Evolutionary conservation across 1,140 invertebrate genomes (phyloP).

Genomic region (Nomia melanderi): DNA sequence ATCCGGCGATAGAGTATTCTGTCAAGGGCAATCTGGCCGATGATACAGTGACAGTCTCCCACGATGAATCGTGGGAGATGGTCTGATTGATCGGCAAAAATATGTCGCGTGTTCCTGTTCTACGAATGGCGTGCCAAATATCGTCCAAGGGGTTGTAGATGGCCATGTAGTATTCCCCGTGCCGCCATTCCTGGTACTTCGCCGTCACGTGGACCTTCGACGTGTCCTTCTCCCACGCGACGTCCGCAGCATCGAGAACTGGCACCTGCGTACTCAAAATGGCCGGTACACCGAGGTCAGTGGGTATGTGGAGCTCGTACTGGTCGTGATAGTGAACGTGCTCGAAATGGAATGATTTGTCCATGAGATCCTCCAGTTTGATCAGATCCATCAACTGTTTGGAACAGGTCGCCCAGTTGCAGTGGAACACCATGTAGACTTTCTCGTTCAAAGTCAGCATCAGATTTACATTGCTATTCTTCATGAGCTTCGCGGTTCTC

Average conservation of each 20-base stretch:
- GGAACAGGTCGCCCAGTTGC: slow-evolving; percentile 19
- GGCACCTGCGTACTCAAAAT: slow-evolving; percentile 70
- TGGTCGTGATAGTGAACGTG: slow-evolving; percentile 57
- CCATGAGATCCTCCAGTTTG: too few relatives aligned
- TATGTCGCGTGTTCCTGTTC: slow-evolving; percentile 63
- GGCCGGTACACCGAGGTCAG: slow-evolving; percentile 77
- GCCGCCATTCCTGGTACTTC: slow-evolving; percentile 60
- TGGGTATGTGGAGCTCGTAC: slow-evolving; percentile 71
- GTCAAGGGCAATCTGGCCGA: slow-evolving; percentile 66
- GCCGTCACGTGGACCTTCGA: slow-evolving; percentile 43
- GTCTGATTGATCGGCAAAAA: slow-evolving; percentile 67
- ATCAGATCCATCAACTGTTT: too few relatives aligned
- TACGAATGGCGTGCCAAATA: slow-evolving; percentile 72
- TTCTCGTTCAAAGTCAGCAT: slow-evolving; percentile 57
- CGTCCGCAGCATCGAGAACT: slow-evolving; percentile 51
- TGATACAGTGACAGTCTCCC: slow-evolving; percentile 67
- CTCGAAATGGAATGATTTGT: too few relatives aligned
- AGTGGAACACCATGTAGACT: slow-evolving; percentile 50
- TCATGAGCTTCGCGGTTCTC: slow-evolving; percentile 29
- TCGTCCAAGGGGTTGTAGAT: slow-evolving; percentile 76
- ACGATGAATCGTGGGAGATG: slow-evolving; percentile 62
- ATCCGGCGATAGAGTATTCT: slow-evolving; percentile 64
- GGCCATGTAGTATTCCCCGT: slow-evolving; percentile 70
- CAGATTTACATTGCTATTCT: slow-evolving; percentile 61
- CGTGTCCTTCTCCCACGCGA: slow-evolving; percentile 4